phyloP scores from a whole-genome alignment of 2,797 vertebrate genomes.

The Spatula clypeata region DNA sequence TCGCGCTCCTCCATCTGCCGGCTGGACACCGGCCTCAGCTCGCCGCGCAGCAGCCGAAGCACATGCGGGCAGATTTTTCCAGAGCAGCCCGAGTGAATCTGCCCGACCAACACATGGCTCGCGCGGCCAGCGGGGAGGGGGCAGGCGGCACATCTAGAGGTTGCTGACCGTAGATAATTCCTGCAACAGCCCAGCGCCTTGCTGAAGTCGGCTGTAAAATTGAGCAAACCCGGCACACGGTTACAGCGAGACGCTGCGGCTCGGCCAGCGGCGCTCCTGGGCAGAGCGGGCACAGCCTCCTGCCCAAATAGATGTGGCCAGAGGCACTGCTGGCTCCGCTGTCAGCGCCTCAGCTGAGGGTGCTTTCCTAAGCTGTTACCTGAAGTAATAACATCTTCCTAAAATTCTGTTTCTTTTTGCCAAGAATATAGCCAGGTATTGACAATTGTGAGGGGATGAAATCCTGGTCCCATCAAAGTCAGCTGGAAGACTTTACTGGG shows the following conservation, averaged over 20 bases:
- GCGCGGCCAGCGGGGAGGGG: background rate
- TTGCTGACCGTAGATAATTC: conserved; percentile 9
- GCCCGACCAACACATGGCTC: conserved; percentile 48
- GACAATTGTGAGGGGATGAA: background rate
- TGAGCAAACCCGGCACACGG: background rate
- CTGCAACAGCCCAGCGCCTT: background rate
- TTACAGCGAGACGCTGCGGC: background rate
- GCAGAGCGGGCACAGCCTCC: background rate
- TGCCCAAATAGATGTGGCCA: background rate
- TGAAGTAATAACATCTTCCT: background rate
- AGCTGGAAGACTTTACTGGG: background rate
- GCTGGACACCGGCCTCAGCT: conserved; percentile 71
- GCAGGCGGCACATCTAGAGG: background rate
- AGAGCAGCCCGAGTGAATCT: conserved; percentile 45
- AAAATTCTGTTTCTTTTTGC: background rate
- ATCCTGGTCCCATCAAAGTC: background rate
- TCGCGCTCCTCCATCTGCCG: conserved; percentile 76
- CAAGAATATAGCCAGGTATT: background rate
- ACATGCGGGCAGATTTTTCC: conserved; percentile 59
- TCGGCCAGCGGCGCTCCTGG: background rate
- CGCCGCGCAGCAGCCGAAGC: conserved; percentile 50
- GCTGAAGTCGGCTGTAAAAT: background rate
- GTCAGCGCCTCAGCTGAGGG: accelerated
- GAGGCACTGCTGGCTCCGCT: background rate
- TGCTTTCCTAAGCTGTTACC: background rate